Base-by-base conservation (phyloP, 2,113 vertebrate species). In the Thalassoma bifasciatum region DNA sequence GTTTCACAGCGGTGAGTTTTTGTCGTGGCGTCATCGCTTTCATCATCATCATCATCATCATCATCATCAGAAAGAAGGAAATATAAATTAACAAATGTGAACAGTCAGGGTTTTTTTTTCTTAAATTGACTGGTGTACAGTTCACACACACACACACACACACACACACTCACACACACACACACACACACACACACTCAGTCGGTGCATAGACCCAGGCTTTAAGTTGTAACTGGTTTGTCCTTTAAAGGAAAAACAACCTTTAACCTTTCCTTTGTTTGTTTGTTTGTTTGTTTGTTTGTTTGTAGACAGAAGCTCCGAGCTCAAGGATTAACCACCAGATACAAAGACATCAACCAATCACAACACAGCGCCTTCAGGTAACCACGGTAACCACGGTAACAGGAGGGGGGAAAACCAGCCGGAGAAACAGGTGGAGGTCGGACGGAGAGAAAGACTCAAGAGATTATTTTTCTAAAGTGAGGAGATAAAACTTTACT, bases 181-280 rank as follows among this genome's bases (percentile, higher is more conserved):
- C 62, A 44, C 70, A 54, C 66, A 72, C 26, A 30, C 62, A 54
- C 50, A 74, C 52, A 37, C 66, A 73, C 46, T 83, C 88, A 89
- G 63, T 81, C 82, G 73, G 86, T 93, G 92, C 93, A 93, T 92
- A 92, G 86, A 88, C 85, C 66, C 78, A 76, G 81, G 78, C 73
- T 87, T 21, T 76, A 85, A 86, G 58, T 60, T 70, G 81, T 66
- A 89, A 60, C 79, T 81, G 73, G 69, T 85, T 78, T 75, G 67
- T 82, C 84, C 79, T 81, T 84, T 74, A 73, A 75, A 66, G 46
- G 38, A 81, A 78, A 85, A 76, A 77, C 63, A 73, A 75, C 76
- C 66, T 86, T 87, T 75, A 87, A 88, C 83, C 82, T n/a, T n/a
- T n/a, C n/a, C n/a, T n/a, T n/a, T n/a, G n/a, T n/a, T n/a, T n/a